A percentile compares a stretch with the other conserved stretches of the same genome.
phyloP scores from a whole-genome alignment of 2,888 invertebrate genomes.

The Cistogaster globosa region DNA sequence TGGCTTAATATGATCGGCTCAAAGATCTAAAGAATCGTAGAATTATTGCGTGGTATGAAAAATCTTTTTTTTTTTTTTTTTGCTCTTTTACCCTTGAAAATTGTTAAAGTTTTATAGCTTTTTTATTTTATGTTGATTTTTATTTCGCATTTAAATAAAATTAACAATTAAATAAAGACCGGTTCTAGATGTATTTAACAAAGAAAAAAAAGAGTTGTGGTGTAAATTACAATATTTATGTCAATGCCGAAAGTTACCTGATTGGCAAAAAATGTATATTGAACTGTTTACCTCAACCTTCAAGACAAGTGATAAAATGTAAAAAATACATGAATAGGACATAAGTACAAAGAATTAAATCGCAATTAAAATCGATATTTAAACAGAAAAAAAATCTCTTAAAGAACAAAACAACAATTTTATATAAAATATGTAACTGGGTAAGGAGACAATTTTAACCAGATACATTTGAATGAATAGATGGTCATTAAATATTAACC shows the following conservation, averaged over 20 bases:
- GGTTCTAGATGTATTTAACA: not conserved
- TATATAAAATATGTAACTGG: too few relatives aligned
- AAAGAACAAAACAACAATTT: too few relatives aligned
- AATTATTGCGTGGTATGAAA: not conserved
- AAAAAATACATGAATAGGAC: too few relatives aligned
- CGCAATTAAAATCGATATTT: too few relatives aligned
- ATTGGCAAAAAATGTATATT: not conserved
- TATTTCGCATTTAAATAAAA: not conserved
- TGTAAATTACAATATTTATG: constrained; percentile 2
- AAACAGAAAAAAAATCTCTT: too few relatives aligned
- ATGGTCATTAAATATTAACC: too few relatives aligned
- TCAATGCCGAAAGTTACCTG: not conserved
- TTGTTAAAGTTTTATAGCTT: not conserved
- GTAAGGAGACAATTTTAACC: too few relatives aligned
- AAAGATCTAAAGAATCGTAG: not conserved
- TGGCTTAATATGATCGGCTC: too few relatives aligned
- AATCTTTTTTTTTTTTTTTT: not conserved
- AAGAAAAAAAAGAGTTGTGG: not conserved
- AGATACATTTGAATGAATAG: too few relatives aligned
- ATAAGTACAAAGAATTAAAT: too few relatives aligned
- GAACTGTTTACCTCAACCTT: not conserved
- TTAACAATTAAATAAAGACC: not conserved
- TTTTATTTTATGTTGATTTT: not conserved
- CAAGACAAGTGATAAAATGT: not conserved
- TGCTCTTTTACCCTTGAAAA: not conserved